A percentile compares a stretch with the other conserved stretches of the same genome.
These are phyloP conservation scores for Eupithecia abbreviata DNA, from an alignment of 2,888 invertebrate species.

Conservation along the genomic window DNA sequence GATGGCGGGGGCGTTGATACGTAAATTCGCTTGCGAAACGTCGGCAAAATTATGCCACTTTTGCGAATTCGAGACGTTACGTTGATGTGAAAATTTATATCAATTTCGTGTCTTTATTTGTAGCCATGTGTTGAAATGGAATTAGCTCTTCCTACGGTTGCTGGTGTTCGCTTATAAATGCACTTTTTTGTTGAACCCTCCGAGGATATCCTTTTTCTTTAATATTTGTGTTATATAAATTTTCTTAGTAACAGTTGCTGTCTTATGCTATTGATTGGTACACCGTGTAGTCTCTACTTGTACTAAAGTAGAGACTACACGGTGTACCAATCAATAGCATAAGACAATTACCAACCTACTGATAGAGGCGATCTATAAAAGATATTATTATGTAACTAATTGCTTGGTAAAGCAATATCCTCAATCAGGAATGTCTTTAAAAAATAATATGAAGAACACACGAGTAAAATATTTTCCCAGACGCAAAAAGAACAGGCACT, in stretches of 20 bases:
- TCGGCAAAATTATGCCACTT: constrained; percentile 43
- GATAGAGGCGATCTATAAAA: not conserved
- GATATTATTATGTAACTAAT: too few relatives aligned
- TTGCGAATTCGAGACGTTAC: constrained; percentile 36
- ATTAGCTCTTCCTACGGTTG: not conserved
- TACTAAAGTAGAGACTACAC: too few relatives aligned
- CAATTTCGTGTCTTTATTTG: constrained; percentile 14
- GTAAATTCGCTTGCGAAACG: constrained; percentile 45
- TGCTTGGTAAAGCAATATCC: too few relatives aligned
- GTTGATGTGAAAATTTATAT: constrained; percentile 21
- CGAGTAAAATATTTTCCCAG: constrained; percentile 37
- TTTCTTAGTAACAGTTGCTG: not conserved
- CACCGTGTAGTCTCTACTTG: not conserved
- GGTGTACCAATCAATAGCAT: too few relatives aligned
- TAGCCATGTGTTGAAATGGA: not conserved
- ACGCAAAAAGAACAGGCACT: constrained; percentile 51
- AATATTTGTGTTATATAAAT: too few relatives aligned
- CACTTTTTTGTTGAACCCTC: not conserved
- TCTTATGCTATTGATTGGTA: not conserved
- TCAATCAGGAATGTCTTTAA: not conserved
- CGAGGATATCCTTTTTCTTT: not conserved
- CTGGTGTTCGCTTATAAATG: not conserved
- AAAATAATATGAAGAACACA: not conserved
- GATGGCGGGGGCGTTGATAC: constrained; percentile 53
- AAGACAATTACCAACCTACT: not conserved